Base-by-base conservation (phyloP, 2,797 vertebrate species). In the Galagoides demidoff region DNA sequence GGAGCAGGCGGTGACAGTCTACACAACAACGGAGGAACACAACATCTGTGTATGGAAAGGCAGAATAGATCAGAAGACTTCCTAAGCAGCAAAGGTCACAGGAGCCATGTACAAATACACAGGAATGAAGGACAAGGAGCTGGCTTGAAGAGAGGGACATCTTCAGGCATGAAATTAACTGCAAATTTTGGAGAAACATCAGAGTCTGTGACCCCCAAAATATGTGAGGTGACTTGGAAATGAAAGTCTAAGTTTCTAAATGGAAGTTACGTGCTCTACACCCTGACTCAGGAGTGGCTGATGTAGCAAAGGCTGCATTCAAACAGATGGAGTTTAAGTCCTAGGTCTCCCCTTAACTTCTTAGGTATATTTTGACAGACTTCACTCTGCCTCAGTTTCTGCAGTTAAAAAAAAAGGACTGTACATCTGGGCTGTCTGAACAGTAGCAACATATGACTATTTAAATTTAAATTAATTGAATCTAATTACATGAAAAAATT, bases 391-490 rank as follows among this genome's bases (percentile, higher is more conserved):
- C 13, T 95, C 27, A 25, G 25, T 27, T 59, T 96, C 71, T 77
- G 89, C 66, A 57, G 55, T 86, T 76, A 57, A 45, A 85, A 78
- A 94, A 25, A 22, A 3, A 39, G 68, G 78, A 79, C 37, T 95
- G 37, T 37, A 6, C 52, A 39, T 85, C 55, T 74, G 29, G 66
- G 34, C 23, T 76, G 14, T 59, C 43, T 89, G 70, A 90, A 34
- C 29, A 25, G 20, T 64, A 81, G 49, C 9, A 23, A 83, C 34
- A 49, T n/a, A 27, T 2, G 34, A 20, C 71, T n/a, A 82, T 16
- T 92, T 39, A 87, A 85, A 59, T 68, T 83, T 83, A 66, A 90
- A n/a, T 79, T 20, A 52, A 16, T 87, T 64, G 76, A 94, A 43
- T 77, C 55, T 39, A 89, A 73, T 61, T 66, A 66, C 85, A 27